Evolutionary conservation across 2,888 invertebrate species (phyloP), one percentile per base, ranked within the genome.

Genomic region (Pandemis cinnamomeana): DNA sequence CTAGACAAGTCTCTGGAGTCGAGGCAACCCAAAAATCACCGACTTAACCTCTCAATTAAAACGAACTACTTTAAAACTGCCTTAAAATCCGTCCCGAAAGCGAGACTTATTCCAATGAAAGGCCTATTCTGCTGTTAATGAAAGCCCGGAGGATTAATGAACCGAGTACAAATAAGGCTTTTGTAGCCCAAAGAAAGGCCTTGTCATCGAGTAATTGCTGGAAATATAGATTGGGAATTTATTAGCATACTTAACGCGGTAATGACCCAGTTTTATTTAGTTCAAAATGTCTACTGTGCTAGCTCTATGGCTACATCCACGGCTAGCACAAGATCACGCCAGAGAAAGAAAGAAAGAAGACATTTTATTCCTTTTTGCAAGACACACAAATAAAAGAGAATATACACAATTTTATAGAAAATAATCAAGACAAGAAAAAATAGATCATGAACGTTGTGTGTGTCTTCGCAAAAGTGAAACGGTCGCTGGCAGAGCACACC

Each of bases 101-200:
- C 55, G 41, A 41, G 46, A 58, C 15, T 71, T 66, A 63, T 48
- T 51, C 10, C 27, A 66, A 58, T 71, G 71, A 71, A 71, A 61
- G 10, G 67, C 42, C 71, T 61, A 67, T 71, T 71, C 66, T 71
- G 60, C 60, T 60, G 41, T 64, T 67, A 71, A 71, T 71, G 66
- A 71, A 51, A 42, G 42, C 51, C 61, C 20, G 15, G 15, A 48
- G 51, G 61, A 67, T 72, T 67, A 72, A 72, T 72, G 71, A 72
- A 61, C 53, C 10, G 44, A 8, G 36, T 44, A 60, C 60, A 42
- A 71, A 67, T 61, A 67, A 62, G 61, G 27, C 62, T 15, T 67
- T 72, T 72, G 72, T 67, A 62, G n/a, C 27, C 11, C 11, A 44
- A 67, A 64, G 61, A 62, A 72, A 72, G 42, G 67, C 62, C 36